Conservation (phyloP, 2,113 vertebrate species). For the Piliocolobus tephrosceles region DNA sequence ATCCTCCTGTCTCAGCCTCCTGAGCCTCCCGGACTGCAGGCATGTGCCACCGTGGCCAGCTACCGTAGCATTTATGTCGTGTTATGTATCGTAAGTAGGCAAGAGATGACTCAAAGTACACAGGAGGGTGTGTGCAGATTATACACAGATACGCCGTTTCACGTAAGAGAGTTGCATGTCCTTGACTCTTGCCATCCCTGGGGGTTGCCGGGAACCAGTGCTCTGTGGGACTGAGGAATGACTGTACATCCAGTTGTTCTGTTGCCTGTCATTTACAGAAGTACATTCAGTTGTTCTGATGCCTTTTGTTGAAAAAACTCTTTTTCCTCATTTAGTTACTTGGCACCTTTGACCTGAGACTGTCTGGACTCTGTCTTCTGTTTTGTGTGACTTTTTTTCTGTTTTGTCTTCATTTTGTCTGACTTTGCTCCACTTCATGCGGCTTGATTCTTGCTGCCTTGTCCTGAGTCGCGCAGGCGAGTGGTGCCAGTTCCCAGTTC, state of each 20-base stretch:
- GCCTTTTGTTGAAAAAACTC: not conserved
- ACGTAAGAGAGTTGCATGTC: not conserved
- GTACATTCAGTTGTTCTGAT: not conserved
- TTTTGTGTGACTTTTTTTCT: no score
- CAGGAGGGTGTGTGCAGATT: not conserved
- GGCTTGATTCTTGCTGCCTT: not conserved
- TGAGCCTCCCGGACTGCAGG: not conserved
- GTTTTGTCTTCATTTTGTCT: not conserved
- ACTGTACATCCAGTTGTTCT: not conserved
- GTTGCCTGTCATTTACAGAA: no score
- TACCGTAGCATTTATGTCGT: no score
- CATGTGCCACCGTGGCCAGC: not conserved
- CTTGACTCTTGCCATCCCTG: not conserved
- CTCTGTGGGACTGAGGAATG: not conserved
- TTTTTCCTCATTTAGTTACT: not conserved
- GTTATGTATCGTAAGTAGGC: not conserved
- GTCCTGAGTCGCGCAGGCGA: fast-evolving
- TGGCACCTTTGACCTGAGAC: not conserved
- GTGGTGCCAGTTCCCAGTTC: not conserved
- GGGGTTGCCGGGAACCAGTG: not conserved
- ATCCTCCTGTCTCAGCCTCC: not conserved
- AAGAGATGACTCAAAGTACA: no score
- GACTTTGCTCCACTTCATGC: not conserved
- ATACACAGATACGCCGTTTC: not conserved
- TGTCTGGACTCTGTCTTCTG: not conserved